A percentile compares a stretch with the other conserved stretches of the same genome.
phyloP scores from a whole-genome alignment of 2,888 invertebrate species.

The Rosalia funebris region DNA sequence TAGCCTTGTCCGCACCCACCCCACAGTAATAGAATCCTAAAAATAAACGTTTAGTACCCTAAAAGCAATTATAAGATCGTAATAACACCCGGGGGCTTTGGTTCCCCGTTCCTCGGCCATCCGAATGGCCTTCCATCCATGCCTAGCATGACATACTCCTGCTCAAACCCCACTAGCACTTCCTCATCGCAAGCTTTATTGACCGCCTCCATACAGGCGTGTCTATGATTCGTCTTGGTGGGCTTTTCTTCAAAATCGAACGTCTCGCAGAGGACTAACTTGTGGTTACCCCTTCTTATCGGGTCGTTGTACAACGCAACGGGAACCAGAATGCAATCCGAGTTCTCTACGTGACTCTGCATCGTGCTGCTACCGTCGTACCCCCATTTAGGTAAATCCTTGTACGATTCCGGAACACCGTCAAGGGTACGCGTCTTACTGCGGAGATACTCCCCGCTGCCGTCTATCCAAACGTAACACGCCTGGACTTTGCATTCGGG shows the following conservation, averaged over 20 bases:
- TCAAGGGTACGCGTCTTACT: conserved; percentile 76
- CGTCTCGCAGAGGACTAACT: conserved; percentile 81
- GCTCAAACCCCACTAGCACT: conserved; percentile 81
- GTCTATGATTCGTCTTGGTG: conserved; percentile 67
- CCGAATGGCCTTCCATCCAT: conserved; percentile 74
- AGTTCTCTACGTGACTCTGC: conserved; percentile 56
- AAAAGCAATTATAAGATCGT: no score
- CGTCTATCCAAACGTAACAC: conserved; percentile 82
- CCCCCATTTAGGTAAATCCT: conserved; percentile 79
- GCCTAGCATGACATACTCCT: conserved; percentile 71
- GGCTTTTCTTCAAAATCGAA: conserved; percentile 73
- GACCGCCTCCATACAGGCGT: conserved; percentile 65
- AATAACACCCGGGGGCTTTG: conserved; percentile 16
- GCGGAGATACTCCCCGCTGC: conserved; percentile 75
- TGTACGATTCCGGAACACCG: conserved; percentile 68
- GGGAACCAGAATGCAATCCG: conserved; percentile 81
- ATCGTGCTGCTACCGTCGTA: conserved; percentile 79
- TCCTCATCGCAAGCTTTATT: conserved; percentile 71
- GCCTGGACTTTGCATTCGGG: conserved; percentile 71
- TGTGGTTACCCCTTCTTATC: conserved; percentile 78
- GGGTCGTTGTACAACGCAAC: conserved; percentile 84
- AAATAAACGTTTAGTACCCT: no score
- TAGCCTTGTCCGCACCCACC: conserved; percentile 80
- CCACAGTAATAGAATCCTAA: conserved; percentile 83
- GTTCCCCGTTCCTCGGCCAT: conserved; percentile 76